These are phyloP conservation scores for Patella pellucida DNA, from an alignment of 2,888 invertebrate species.

Conservation along the genomic window DNA sequence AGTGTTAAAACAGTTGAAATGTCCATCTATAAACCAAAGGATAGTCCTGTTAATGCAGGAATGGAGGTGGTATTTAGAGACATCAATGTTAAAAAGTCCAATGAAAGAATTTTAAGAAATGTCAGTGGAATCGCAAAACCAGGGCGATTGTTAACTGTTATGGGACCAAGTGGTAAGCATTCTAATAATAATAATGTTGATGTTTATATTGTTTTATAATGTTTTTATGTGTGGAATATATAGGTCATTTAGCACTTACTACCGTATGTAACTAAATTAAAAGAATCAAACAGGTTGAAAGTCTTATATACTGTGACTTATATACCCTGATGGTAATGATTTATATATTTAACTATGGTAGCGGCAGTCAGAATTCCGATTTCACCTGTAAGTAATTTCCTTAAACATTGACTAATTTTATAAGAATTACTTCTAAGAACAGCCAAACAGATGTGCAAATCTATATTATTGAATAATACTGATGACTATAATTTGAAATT, in stretches of 20 bases:
- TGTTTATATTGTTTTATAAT: neutral
- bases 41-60: neutral
- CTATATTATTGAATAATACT: too few relatives aligned
- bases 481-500: too few relatives aligned
- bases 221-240: neutral
- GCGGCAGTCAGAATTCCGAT: too few relatives aligned
- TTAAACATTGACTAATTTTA: too few relatives aligned
- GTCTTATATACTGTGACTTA: too few relatives aligned
- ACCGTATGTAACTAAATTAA: too few relatives aligned
- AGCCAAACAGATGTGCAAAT: too few relatives aligned
- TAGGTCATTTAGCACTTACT: neutral
- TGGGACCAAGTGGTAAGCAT: slow-evolving; percentile 81
- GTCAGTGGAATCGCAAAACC: slow-evolving; percentile 82
- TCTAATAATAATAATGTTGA: neutral
- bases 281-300: too few relatives aligned
- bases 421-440: too few relatives aligned
- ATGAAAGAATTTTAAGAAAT: slow-evolving; percentile 78
- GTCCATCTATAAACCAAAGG: slow-evolving; percentile 1
- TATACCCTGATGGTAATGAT: too few relatives aligned
- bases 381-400: too few relatives aligned
- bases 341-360: too few relatives aligned
- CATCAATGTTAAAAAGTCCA: slow-evolving; percentile 69
- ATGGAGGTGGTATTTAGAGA: slow-evolving; percentile 49
- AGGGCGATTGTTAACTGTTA: slow-evolving; percentile 83
- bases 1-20: neutral